These are phyloP conservation scores for Holotrichia oblita DNA, from an alignment of 1,140 invertebrate species.

Conservation along the genomic window DNA sequence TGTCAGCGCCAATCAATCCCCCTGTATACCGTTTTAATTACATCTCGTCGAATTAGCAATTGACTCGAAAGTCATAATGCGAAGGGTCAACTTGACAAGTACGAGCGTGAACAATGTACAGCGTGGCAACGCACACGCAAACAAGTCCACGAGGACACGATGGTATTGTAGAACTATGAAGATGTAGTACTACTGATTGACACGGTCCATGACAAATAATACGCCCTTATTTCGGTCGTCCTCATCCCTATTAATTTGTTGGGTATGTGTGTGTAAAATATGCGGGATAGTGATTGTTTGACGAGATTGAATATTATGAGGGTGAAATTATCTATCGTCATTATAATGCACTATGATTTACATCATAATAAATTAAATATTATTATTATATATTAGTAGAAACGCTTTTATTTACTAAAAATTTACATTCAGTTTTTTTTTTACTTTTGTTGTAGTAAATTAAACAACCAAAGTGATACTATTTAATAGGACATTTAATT, in stretches of 20 bases:
- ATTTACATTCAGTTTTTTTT: too few relatives aligned
- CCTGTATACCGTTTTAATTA: slow-evolving; percentile 21
- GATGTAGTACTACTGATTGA: not conserved
- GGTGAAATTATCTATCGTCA: not conserved
- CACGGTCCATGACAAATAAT: not conserved
- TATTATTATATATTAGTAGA: too few relatives aligned
- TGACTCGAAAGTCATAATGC: slow-evolving; percentile 34
- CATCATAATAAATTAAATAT: too few relatives aligned
- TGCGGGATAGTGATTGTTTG: slow-evolving; percentile 11
- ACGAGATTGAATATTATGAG: not conserved
- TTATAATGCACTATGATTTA: not conserved
- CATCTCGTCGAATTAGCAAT: slow-evolving; percentile 35
- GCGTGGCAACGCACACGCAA: slow-evolving; percentile 37
- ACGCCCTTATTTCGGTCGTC: not conserved
- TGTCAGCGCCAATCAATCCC: slow-evolving; percentile 25
- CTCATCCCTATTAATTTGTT: not conserved
- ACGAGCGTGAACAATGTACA: slow-evolving; percentile 42
- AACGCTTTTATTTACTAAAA: too few relatives aligned
- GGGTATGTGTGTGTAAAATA: not conserved
- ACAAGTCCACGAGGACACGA: not conserved
- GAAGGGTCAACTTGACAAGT: slow-evolving; percentile 29
- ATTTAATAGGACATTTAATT: too few relatives aligned
- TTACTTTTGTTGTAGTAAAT: too few relatives aligned
- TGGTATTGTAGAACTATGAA: slow-evolving; percentile 7
- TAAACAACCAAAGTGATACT: too few relatives aligned